Base-by-base conservation (phyloP, 92 coral and sea anemone genomes). In the Phenganax marumi region DNA sequence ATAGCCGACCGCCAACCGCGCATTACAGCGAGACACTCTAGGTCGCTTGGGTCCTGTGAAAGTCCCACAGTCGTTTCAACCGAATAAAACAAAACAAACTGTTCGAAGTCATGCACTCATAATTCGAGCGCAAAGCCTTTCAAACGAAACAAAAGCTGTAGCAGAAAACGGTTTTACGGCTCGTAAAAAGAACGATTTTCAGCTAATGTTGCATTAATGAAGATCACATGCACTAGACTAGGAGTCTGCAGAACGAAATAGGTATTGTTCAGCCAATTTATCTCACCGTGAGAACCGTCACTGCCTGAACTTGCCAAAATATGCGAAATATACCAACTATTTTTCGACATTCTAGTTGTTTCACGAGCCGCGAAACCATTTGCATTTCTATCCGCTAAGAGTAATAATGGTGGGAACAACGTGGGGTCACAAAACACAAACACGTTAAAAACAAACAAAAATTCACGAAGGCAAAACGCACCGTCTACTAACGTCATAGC, bases 1-100 rank as follows among this genome's bases (percentile, higher is more conserved):
- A 76, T 76, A 54, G 50, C 65, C 22, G 52, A 62, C 81, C 79
- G 68, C 56, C 81, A 25, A 25, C 14, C 50, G 72, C 50, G 72
- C 10, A 51, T 49, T 39, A 33, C 21, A 16, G 68, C 39, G 8
- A 14, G 26, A 53, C 61, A 52, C 65, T 16, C 50, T 18, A 70
- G 8, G 61, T 18, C 58, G 12, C 24, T 51, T 39, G n/a, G 62
- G 25, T 51, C 43, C 79, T 7, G 53, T 23, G 77, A 12, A n/a
- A 23, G 50, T 72, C 33, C 10, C 25, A 72, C 0, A 46, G 0
- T 8, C 25, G 11, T 13, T 22, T 3, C 18, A 50, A n/a, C 46
- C 8, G n/a, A 17, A 19, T 24, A 51, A 74, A 74, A 14, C 62
- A 25, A 74, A 50, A 50, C 11, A 56, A 18, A 24, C 39, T 10